Evolutionary conservation across 2,888 invertebrate species (phyloP).

Genomic region (Morpho deidamia): DNA sequence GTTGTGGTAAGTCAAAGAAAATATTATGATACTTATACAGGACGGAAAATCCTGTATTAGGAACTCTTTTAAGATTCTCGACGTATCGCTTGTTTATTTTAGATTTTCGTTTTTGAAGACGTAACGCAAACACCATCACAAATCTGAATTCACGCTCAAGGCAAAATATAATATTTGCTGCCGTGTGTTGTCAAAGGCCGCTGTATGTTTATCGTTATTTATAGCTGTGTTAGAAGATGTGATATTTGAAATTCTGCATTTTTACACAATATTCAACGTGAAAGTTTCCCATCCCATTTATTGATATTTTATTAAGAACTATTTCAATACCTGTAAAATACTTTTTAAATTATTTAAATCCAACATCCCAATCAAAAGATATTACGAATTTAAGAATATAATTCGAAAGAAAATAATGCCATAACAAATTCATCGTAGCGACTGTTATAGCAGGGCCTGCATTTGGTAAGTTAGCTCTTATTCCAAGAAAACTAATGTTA

Average conservation of each 20-base stretch:
- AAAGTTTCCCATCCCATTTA: not conserved
- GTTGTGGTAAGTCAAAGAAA: too few species aligned
- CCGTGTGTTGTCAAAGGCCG: constrained; percentile 12
- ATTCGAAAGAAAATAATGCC: too few species aligned
- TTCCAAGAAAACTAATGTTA: too few species aligned
- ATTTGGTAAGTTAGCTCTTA: too few species aligned
- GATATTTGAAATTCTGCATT: constrained; percentile 5
- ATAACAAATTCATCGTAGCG: too few species aligned
- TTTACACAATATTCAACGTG: not conserved
- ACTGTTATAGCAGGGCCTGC: too few species aligned
- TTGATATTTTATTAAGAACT: too few species aligned
- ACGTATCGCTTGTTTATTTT: constrained; percentile 6
- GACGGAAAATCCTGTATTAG: not conserved
- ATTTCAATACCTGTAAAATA: too few species aligned
- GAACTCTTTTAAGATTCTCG: not conserved
- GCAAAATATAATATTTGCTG: constrained; percentile 15
- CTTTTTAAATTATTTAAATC: too few species aligned
- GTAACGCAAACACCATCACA: constrained; percentile 17
- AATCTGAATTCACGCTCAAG: constrained; percentile 14
- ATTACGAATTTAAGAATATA: too few species aligned
- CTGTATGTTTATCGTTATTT: constrained; percentile 18
- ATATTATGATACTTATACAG: too few species aligned
- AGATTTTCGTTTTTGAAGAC: constrained; percentile 15
- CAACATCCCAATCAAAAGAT: too few species aligned
- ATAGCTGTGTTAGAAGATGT: constrained; percentile 7